phyloP scores from a whole-genome alignment of 2,797 vertebrate genomes.

The Gymnocypris eckloni region DNA sequence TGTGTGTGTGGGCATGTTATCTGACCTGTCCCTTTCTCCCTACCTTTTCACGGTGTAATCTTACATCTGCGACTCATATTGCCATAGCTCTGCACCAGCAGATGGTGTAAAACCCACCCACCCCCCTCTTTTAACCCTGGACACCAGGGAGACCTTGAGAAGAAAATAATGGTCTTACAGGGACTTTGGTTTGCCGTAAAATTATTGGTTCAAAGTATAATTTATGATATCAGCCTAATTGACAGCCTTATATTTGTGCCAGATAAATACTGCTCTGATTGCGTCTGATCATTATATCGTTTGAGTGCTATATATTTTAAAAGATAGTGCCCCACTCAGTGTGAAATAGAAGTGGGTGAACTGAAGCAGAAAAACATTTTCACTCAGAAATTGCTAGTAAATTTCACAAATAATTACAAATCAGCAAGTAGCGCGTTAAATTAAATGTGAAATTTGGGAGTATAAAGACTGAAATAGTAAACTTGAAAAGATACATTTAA shows the following conservation, averaged over 20 bases:
- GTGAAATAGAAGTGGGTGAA: neutral
- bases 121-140: conserved; percentile 41
- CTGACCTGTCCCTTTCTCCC: conserved; percentile 57
- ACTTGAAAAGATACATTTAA: neutral
- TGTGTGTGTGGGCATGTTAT: conserved; percentile 43
- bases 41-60: conserved; percentile 58
- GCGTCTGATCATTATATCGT: neutral
- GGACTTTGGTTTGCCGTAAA: neutral
- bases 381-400: neutral
- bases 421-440: neutral
- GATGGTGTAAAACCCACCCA: conserved; percentile 53
- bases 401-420: neutral
- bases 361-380: neutral
- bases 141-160: conserved; percentile 48
- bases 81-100: conserved; percentile 52
- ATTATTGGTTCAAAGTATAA: neutral
- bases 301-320: neutral
- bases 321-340: neutral
- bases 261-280: conserved; percentile 1
- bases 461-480: neutral
- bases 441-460: neutral
- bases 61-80: conserved; percentile 60
- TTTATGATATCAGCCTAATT: neutral
- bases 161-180: conserved; percentile 17
- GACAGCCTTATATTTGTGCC: neutral